These are phyloP conservation scores for Pagetopsis macropterus DNA, from an alignment of 2,797 vertebrate genomes.

Conservation along the genomic window DNA sequence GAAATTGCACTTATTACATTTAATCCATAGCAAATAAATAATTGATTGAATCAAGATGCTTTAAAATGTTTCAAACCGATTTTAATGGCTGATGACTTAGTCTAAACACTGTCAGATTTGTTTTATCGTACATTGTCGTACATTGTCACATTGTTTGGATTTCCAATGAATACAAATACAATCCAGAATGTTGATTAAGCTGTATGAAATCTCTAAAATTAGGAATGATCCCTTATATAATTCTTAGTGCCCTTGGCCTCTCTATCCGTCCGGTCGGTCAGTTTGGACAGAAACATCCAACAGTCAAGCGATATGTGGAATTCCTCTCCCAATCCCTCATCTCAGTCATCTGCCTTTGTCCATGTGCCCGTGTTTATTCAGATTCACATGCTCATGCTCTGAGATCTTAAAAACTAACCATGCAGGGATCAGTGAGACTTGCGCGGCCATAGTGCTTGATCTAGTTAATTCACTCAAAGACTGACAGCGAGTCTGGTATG, in stretches of 20 bases:
- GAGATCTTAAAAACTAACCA: constrained; percentile 49
- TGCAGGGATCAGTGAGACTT: constrained; percentile 28
- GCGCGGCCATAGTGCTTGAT: constrained; percentile 10
- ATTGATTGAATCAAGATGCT: not conserved
- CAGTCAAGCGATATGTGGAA: constrained; percentile 36
- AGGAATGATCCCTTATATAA: constrained; percentile 31
- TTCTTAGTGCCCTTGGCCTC: constrained; percentile 36
- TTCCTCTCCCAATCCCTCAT: constrained; percentile 56
- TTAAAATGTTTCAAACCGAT: not conserved
- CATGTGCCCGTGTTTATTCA: constrained; percentile 50
- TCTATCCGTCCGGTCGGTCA: constrained; percentile 8
- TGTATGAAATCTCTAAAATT: constrained; percentile 11
- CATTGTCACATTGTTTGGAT: not conserved
- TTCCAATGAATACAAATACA: not conserved
- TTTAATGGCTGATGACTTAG: not conserved
- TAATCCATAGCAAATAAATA: not conserved
- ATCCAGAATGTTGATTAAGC: not conserved
- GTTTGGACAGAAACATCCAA: constrained; percentile 41
- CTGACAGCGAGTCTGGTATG: constrained; percentile 16
- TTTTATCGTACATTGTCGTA: not conserved
- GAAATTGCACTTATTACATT: not conserved
- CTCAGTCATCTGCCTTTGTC: constrained; percentile 43
- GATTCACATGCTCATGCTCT: constrained; percentile 46
- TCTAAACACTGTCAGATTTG: not conserved
- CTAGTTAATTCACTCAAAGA: constrained; percentile 35